Conservation (phyloP, 2,888 invertebrate genomes). For the Suillia variegata region DNA sequence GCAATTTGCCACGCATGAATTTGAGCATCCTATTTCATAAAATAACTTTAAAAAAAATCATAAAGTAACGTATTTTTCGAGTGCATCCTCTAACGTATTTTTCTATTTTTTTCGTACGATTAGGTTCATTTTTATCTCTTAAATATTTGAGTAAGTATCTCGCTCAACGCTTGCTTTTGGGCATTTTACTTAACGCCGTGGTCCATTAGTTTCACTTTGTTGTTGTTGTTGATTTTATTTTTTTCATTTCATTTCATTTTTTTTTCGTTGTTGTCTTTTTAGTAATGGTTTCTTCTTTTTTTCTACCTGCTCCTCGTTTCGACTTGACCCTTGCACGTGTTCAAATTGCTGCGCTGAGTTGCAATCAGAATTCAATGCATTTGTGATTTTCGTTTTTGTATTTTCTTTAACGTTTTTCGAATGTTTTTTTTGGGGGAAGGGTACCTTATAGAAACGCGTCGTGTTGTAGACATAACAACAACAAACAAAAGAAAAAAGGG, state of each 20-base stretch:
- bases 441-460: too few relatives aligned
- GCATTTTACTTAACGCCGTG: constrained; percentile 25
- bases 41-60: background rate
- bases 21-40: background rate
- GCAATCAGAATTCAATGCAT: constrained; percentile 15
- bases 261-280: constrained; percentile 6
- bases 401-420: too few relatives aligned
- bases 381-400: too few relatives aligned
- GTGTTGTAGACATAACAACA: constrained; percentile 4
- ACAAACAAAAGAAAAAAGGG: constrained; percentile 30
- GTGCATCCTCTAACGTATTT: constrained; percentile 1
- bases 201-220: constrained; percentile 44
- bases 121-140: background rate
- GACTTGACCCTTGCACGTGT: constrained; percentile 56
- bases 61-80: constrained; percentile 12
- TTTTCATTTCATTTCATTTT: constrained; percentile 27
- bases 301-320: constrained; percentile 40
- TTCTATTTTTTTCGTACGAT: background rate
- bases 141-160: background rate
- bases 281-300: constrained; percentile 6
- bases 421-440: constrained; percentile 7
- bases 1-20: constrained; percentile 10
- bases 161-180: too few relatives aligned
- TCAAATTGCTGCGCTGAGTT: constrained; percentile 33
- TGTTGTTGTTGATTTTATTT: constrained; percentile 37